Conservation (phyloP, 2,888 invertebrate species). For the Phengaris alcon region DNA sequence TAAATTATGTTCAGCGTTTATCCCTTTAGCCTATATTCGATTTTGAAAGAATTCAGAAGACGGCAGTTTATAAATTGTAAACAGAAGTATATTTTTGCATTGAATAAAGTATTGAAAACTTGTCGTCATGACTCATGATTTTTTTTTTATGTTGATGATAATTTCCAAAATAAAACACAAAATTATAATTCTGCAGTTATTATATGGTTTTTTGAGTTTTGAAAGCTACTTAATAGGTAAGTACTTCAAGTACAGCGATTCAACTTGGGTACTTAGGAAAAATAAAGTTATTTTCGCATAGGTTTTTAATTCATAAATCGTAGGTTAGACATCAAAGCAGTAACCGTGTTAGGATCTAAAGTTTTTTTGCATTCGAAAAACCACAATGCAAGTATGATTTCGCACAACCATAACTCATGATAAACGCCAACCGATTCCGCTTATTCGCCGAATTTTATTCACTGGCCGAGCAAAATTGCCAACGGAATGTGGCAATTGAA, state of each 20-base stretch:
- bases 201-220: no score
- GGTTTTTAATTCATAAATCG: background rate
- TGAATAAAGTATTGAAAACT: background rate
- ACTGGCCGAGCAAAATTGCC: background rate
- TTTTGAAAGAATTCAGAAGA: background rate
- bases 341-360: background rate
- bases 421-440: background rate
- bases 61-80: background rate
- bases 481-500: background rate
- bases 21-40: background rate
- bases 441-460: background rate
- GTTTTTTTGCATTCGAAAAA: background rate
- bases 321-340: background rate
- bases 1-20: constrained; percentile 11
- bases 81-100: background rate
- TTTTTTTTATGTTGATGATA: no score
- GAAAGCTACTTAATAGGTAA: no score
- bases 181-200: no score
- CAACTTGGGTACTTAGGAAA: background rate
- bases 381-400: background rate
- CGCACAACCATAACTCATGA: constrained; percentile 9
- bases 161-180: no score
- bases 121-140: background rate
- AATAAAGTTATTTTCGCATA: no score
- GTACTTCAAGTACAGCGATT: no score